Conservation (phyloP, 2,797 vertebrate species). For the Trachurus trachurus region DNA sequence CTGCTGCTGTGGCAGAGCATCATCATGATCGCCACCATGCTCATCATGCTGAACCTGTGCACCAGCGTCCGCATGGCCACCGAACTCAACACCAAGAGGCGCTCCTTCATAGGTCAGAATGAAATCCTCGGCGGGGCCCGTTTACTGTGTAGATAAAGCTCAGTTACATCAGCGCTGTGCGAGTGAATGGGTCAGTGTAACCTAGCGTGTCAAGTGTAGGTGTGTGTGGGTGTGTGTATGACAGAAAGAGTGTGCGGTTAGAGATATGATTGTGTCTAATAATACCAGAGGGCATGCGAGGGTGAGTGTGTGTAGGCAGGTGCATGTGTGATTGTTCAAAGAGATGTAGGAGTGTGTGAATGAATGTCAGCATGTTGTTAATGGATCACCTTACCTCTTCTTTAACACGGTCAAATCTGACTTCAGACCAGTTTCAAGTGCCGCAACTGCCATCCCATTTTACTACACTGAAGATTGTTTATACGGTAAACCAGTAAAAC, state of each 20-base stretch:
- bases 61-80: constrained; percentile 90
- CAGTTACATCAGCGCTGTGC: background rate
- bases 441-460: background rate
- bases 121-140: constrained; percentile 39
- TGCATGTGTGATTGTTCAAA: background rate
- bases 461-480: background rate
- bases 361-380: background rate
- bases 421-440: background rate
- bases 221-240: background rate
- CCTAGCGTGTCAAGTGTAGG: background rate
- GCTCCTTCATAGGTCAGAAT: constrained; percentile 92
- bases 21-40: constrained; percentile 96
- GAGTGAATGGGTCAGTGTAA: background rate
- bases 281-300: background rate
- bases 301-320: constrained; percentile 3
- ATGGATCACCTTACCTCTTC: background rate
- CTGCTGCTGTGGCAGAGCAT: constrained; percentile 96
- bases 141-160: background rate
- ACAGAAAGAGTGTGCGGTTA: background rate
- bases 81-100: constrained; percentile 91
- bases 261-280: background rate
- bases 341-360: background rate
- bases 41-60: constrained; percentile 96
- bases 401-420: background rate
- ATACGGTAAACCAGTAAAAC: background rate